Base-by-base conservation (phyloP, 2,113 vertebrate species). In the Hydropotes inermis region DNA sequence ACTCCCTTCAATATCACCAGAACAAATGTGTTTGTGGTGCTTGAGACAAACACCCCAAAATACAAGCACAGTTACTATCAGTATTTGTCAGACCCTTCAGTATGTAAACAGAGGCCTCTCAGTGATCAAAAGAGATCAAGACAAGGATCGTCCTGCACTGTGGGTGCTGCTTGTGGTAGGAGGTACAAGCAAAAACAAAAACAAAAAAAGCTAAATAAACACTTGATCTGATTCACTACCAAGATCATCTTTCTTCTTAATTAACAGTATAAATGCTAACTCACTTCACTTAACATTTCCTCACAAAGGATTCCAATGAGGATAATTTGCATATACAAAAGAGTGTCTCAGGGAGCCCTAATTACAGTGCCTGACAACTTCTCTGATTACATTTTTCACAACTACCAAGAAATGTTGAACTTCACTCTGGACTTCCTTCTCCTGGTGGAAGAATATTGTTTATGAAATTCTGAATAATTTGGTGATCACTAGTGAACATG, bases 261-360 rank as follows among this genome's bases (percentile, higher is more conserved):
- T 91, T 96, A 94, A 86, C 39, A 85, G 82, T 95, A 91, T 94
- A 88, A 95, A 94, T 91, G 64, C 50, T 85, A 98, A 97, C 60
- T 76, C 64, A 54, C 83, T 92, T 61, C 81, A 79, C 55, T 92
- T 92, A 94, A 95, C 85, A 67, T 98, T 97, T 97, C 30, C 60
- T 96, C 83, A 60, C 21, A 96, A 96, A 97, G 84, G 85, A 78
- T 82, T 90, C 85, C 58, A 92, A 19, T 55, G 76, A 94, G 28
- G 21, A 30, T 86, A 95, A 96, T 97, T 94, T 97, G 50, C 88
- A 81, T 83, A 97, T 57, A 78, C 36, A 82, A 97, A 97, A 95
- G 39, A 94, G 78, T 91, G 36, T 87, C 57, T 81, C 28, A 50
- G 90, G 95, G 81, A 97, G 55, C 28, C 28, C 85, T 76, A 88